A percentile compares a stretch with the other conserved stretches of the same genome.
These are phyloP conservation scores for Dunckerocampus dactyliophorus DNA, from an alignment of 2,113 vertebrate species.

Conservation along the genomic window DNA sequence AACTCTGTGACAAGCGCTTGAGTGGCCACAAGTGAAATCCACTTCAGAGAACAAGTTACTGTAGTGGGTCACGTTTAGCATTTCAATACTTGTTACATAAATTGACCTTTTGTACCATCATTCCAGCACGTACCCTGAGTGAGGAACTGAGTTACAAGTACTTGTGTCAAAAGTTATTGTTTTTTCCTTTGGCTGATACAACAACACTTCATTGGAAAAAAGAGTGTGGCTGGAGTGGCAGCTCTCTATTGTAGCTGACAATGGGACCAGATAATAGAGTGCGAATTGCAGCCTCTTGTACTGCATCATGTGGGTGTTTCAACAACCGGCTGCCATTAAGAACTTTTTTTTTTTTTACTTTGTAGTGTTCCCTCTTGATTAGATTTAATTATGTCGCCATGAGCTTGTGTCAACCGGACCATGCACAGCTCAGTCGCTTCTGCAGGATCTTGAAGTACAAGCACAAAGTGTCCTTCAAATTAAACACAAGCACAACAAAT, in stretches of 20 bases:
- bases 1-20: too few relatives aligned
- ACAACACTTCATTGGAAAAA: not conserved
- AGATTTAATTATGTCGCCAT: not conserved
- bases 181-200: not conserved
- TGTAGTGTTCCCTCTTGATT: too few relatives aligned
- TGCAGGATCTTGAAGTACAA: not conserved
- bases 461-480: too few relatives aligned
- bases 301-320: conserved; percentile 31
- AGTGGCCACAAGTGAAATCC: too few relatives aligned
- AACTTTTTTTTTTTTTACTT: not conserved
- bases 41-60: too few relatives aligned
- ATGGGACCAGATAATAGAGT: conserved; percentile 18
- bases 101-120: not conserved
- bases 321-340: conserved; percentile 14
- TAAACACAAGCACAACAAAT: too few relatives aligned
- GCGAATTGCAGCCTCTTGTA: conserved; percentile 31
- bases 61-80: too few relatives aligned
- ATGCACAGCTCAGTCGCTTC: not conserved
- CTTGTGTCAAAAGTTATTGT: not conserved
- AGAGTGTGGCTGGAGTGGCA: conserved; percentile 5
- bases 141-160: not conserved
- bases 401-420: not conserved
- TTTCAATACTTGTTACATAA: conserved; percentile 4
- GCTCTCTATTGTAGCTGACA: not conserved
- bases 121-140: not conserved